Percentiles rank a stretch among this genome's conserved stretches.
Evolutionary conservation across 2,888 invertebrate species (phyloP).

Genomic region (Theretra japonica): DNA sequence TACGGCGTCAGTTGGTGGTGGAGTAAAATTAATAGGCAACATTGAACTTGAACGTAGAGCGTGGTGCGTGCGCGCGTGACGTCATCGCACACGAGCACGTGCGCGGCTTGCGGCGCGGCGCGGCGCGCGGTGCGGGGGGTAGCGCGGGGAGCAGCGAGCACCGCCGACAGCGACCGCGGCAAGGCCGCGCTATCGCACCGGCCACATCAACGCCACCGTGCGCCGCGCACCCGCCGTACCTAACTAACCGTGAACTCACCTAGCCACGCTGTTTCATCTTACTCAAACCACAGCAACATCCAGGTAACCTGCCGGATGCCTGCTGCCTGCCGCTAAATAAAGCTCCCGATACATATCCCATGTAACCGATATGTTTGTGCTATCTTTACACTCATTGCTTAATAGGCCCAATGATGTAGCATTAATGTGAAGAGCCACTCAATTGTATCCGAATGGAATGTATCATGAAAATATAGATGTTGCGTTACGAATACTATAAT

Average conservation of each 20-base stretch:
- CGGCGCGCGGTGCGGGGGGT: constrained; percentile 48
- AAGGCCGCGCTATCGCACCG: constrained; percentile 65
- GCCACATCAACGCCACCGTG: constrained; percentile 46
- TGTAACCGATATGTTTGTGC: background rate
- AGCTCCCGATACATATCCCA: background rate
- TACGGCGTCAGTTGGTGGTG: constrained; percentile 11
- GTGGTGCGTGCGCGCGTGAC: constrained; percentile 70
- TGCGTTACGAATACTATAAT: too few relatives aligned
- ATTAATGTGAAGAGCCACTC: background rate
- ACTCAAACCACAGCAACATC: constrained; percentile 6
- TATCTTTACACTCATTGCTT: background rate
- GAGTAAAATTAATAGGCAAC: constrained; percentile 71
- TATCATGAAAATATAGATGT: background rate
- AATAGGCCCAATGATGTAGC: background rate
- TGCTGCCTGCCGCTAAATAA: background rate
- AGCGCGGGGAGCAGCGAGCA: background rate
- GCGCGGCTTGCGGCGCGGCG: constrained; percentile 46
- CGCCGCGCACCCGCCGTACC: constrained; percentile 33
- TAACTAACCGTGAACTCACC: constrained; percentile 53
- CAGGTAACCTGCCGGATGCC: background rate
- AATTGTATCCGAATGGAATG: background rate
- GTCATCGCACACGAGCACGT: constrained; percentile 64
- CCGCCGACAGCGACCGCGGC: constrained; percentile 52
- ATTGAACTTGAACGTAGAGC: constrained; percentile 80
- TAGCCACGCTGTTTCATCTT: constrained; percentile 26